Evolutionary conservation across 2,113 vertebrate genomes (phyloP), one percentile per base, ranked within the genome.

Genomic region (Trogon surrucura): DNA sequence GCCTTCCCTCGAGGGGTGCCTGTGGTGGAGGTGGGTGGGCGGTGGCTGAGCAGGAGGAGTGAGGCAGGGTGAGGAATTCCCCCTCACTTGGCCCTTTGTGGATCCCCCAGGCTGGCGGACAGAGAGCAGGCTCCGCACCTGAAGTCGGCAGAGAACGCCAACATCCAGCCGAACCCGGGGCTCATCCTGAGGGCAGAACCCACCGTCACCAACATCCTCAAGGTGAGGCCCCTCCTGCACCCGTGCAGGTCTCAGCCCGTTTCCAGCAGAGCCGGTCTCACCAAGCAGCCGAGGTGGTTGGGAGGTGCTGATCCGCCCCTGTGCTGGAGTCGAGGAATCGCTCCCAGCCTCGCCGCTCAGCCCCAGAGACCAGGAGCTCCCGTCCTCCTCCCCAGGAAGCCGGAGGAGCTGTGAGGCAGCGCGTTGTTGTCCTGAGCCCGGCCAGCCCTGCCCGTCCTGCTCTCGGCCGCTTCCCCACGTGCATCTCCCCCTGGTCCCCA

Each of bases 201-300:
- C 8, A 99, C 99, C 2, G 99, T 99, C 92, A 99, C 99, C 88
- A 99, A 99, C 96, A 99, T 99, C 88, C 98, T 99, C 53, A 99
- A 99, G 98, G 99, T 99, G 95, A 61, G 91, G 70, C 56, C 32
- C 30, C 14, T 58, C 27, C 73, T 16, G 36, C 27, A 14, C 8
- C 67, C 0, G 0, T 32, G 18, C 78, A 44, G 32, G 10, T 13
- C 38, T 44, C 30, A 2, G n/a, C 60, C 51, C 32, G 15, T 47
- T 81, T 10, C 70, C 70, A 56, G 85, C 61, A 71, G 44, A 61
- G 8, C 32, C 0, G 1, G 23, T 32, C 57, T 80, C 27, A 48
- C 26, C 48, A 62, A 66, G 71, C 83, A 79, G 61, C 66, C 1
- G 0, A 5, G 19, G 29, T 2, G 6, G 14, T 3, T 32, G 44